Conservation (phyloP, 2,113 vertebrate genomes). For the Platycercus adscitus region DNA sequence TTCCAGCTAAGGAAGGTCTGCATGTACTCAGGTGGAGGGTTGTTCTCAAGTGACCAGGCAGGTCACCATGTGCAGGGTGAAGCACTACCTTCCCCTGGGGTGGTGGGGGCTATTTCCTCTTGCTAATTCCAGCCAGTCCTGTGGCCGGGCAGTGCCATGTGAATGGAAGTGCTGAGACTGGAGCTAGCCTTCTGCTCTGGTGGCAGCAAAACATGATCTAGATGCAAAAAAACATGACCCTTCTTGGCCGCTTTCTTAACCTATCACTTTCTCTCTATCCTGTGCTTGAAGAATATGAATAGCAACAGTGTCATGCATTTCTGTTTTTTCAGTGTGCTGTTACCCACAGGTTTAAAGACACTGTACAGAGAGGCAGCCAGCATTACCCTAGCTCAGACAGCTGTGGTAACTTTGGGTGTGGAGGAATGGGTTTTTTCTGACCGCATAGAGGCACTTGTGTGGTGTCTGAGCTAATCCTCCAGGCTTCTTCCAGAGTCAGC, state of each 20-base stretch:
- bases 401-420: background rate
- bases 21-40: accelerated
- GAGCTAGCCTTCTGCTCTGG: background rate
- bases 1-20: background rate
- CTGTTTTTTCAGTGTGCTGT: background rate
- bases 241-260: background rate
- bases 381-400: background rate
- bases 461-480: background rate
- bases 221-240: background rate
- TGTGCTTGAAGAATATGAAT: background rate
- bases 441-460: background rate
- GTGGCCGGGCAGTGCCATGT: accelerated
- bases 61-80: background rate
- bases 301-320: background rate
- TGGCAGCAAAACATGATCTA: background rate
- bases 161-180: background rate
- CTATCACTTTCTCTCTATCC: background rate
- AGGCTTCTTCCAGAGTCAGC: background rate
- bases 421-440: background rate
- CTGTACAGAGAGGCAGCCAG: background rate
- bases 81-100: background rate
- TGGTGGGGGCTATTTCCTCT: background rate
- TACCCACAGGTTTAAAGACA: background rate
- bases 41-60: background rate
- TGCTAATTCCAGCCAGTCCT: background rate